Evolutionary conservation across 1,140 invertebrate genomes (phyloP).

Genomic region (Cydia amplana): DNA sequence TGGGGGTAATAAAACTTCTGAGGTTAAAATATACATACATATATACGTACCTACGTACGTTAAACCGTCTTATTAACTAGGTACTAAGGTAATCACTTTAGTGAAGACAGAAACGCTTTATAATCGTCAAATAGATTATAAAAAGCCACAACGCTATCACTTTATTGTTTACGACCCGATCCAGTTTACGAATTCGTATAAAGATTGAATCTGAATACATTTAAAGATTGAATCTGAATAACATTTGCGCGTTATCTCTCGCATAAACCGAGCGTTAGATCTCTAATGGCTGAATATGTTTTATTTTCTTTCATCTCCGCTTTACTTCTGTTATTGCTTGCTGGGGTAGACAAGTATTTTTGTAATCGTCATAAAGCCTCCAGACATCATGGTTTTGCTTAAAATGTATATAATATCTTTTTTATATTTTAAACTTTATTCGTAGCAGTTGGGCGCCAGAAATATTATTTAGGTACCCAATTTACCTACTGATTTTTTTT

Average conservation of each 20-base stretch:
- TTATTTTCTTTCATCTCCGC: slow-evolving; percentile 49
- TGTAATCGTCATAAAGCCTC: too few species aligned
- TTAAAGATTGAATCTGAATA: slow-evolving; percentile 48
- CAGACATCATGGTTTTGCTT: too few species aligned
- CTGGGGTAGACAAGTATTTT: neutral
- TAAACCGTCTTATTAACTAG: too few species aligned
- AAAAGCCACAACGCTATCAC: slow-evolving; percentile 15
- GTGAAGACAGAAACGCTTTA: neutral
- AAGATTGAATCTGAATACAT: slow-evolving; percentile 36
- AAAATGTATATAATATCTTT: too few species aligned
- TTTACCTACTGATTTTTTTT: too few species aligned
- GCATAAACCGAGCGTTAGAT: slow-evolving; percentile 70
- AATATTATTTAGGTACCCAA: too few species aligned
- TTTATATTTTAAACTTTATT: too few species aligned
- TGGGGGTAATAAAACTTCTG: neutral
- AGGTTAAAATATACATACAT: neutral
- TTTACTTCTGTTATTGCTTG: slow-evolving; percentile 31
- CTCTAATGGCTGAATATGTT: slow-evolving; percentile 49
- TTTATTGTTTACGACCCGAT: slow-evolving; percentile 26
- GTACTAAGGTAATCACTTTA: too few species aligned
- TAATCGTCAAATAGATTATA: slow-evolving; percentile 2
- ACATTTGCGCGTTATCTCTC: slow-evolving; percentile 64
- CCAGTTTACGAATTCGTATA: slow-evolving; percentile 34
- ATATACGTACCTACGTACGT: neutral
- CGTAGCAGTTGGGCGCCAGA: too few species aligned